Evolutionary conservation across 2,888 invertebrate species (phyloP), one percentile per base, ranked within the genome.

Genomic region (Tridacna gigas): DNA sequence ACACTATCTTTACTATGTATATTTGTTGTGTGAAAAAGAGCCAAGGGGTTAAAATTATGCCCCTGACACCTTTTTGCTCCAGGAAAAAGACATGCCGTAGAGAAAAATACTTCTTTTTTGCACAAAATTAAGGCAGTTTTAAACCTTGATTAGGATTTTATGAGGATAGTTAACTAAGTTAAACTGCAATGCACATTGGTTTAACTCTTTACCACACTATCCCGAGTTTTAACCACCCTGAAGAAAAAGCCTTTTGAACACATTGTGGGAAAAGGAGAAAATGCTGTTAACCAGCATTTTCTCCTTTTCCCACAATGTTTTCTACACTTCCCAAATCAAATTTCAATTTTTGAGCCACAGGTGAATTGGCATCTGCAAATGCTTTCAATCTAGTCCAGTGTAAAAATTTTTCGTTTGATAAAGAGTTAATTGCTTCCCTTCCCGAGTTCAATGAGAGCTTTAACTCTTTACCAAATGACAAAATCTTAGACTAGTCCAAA

Each of bases 101-200:
- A 37, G 37, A 37, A 37, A 37, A 37, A 37, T 37, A 37, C 20
- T 63, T 63, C 4, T 22, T 63, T 63, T 13, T 63, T 25, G 0
- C 63, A 63, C 63, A 63, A 63, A 63, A 63, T 63, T 63, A 63
- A 63, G 63, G 25, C 13, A 37, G n/a, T 20, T 25, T 26, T 25
- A 63, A 63, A 63, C 63, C 22, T 51, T 47, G 51, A 71, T 71
- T 71, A 26, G 22, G 18, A 48, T 71, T 71, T 71, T 51, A 71
- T 22, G 47, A 71, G 22, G 51, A 18, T 12, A 71, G 12, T 26
- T 71, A 71, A 71, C n/a, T 22, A 51, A 20, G 71, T 71, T 25
- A 22, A 71, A 71, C 22, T 71, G 25, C 45, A 13, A 51, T 51
- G 71, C 71, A 48, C 25, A 26, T 51, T 71, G 71, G 12, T 48